Evolutionary conservation across 2,797 vertebrate genomes (phyloP).

Genomic region (Pteropus rufus): DNA sequence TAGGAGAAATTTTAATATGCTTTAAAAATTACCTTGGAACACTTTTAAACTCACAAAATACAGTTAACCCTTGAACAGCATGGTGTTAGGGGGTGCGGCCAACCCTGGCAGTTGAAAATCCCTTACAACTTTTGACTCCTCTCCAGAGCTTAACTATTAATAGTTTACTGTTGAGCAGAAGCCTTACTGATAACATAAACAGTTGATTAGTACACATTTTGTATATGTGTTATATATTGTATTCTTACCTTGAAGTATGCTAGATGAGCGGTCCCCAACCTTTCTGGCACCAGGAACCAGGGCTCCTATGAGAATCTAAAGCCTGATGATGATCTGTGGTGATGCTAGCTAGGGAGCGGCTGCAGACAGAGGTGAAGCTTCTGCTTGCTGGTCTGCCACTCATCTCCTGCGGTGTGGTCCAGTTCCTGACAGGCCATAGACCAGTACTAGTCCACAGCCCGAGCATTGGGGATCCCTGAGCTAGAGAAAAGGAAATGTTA

Average conservation of each 20-base stretch:
- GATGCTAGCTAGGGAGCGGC: too few species aligned
- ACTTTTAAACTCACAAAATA: background rate
- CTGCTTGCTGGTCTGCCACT: too few species aligned
- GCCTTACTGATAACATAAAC: background rate
- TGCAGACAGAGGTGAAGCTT: too few species aligned
- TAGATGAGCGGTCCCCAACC: background rate
- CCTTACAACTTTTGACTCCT: background rate
- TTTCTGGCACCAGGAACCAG: too few species aligned
- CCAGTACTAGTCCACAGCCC: too few species aligned
- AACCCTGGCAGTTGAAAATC: background rate
- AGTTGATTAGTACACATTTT: background rate
- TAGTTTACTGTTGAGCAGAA: background rate
- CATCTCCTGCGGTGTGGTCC: too few species aligned
- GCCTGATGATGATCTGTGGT: too few species aligned
- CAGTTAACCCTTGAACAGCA: background rate
- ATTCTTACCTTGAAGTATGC: background rate
- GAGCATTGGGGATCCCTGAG: background rate
- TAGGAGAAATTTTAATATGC: background rate
- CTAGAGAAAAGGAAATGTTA: background rate
- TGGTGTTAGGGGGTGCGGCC: background rate
- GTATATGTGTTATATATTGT: background rate
- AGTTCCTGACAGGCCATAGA: too few species aligned
- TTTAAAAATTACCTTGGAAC: background rate
- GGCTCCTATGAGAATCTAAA: too few species aligned
- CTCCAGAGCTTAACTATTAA: background rate